phyloP scores from a whole-genome alignment of 2,113 vertebrate genomes.

The Bombycilla garrulus region DNA sequence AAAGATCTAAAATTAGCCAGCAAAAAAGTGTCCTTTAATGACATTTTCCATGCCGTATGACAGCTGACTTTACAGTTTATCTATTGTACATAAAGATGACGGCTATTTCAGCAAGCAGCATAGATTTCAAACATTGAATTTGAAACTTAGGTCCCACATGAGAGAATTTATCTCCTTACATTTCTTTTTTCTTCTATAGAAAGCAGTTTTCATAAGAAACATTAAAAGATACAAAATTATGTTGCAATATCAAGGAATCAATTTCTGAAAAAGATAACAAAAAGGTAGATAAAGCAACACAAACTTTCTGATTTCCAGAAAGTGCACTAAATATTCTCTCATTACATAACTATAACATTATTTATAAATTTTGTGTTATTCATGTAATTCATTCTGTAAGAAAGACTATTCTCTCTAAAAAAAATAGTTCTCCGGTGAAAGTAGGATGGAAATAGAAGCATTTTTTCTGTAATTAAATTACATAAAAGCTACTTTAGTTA shows the following conservation, averaged over 20 bases:
- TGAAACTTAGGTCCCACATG: background rate
- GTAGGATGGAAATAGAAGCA: background rate
- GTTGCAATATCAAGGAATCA: background rate
- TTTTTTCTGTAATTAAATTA: background rate
- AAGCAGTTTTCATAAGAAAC: background rate
- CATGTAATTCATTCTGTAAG: background rate
- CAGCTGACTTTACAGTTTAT: background rate
- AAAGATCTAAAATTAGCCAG: background rate
- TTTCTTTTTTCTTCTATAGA: background rate
- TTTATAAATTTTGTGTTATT: background rate
- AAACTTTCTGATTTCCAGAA: background rate
- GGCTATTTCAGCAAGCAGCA: background rate
- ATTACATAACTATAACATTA: background rate
- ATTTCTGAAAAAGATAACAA: background rate
- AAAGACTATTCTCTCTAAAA: background rate
- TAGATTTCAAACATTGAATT: background rate
- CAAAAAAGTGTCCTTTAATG: background rate
- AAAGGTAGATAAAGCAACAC: background rate
- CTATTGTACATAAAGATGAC: accelerated
- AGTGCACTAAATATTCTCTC: background rate
- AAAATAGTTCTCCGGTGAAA: background rate
- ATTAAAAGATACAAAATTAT: background rate
- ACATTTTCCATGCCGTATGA: background rate
- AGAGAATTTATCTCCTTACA: background rate
- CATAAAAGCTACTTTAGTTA: background rate